Evolutionary conservation across 2,113 vertebrate genomes (phyloP).

Genomic region (Tamias sibiricus): DNA sequence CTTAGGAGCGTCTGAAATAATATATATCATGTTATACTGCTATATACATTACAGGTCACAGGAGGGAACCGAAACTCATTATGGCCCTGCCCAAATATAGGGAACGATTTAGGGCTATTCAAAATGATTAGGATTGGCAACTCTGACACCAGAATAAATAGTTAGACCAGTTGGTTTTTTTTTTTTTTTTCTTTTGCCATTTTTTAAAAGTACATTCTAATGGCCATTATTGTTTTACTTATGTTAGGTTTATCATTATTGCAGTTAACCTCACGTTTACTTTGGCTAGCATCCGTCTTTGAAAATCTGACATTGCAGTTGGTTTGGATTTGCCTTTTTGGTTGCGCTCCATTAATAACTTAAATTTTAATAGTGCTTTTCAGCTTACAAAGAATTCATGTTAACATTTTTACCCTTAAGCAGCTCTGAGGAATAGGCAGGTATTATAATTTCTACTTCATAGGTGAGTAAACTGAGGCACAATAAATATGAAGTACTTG

Average conservation of each 20-base stretch:
- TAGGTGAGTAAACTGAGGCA: background rate
- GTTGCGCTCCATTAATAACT: slow-evolving; percentile 63
- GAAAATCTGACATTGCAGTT: slow-evolving; percentile 66
- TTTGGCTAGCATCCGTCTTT: slow-evolving; percentile 62
- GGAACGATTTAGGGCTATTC: background rate
- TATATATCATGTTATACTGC: slow-evolving; percentile 30
- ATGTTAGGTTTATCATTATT: slow-evolving; percentile 61
- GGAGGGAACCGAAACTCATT: slow-evolving; percentile 26
- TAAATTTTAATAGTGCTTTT: slow-evolving; percentile 53
- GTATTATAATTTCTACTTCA: slow-evolving; percentile 52
- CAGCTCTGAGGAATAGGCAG: background rate
- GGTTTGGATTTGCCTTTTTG: slow-evolving; percentile 67
- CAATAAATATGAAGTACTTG: background rate
- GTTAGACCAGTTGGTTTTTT: background rate
- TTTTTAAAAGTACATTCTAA: slow-evolving; percentile 65
- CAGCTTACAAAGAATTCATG: slow-evolving; percentile 40
- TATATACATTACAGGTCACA: slow-evolving; percentile 30
- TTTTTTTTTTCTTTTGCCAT: background rate
- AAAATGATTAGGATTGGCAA: background rate
- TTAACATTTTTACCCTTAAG: background rate
- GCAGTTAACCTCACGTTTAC: slow-evolving; percentile 68
- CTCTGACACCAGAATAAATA: slow-evolving; percentile 38
- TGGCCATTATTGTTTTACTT: slow-evolving; percentile 46
- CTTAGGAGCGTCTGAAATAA: slow-evolving; percentile 54
- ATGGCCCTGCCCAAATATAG: background rate